These are phyloP conservation scores for Tautogolabrus adspersus DNA, from an alignment of 2,113 vertebrate species.

Conservation along the genomic window DNA sequence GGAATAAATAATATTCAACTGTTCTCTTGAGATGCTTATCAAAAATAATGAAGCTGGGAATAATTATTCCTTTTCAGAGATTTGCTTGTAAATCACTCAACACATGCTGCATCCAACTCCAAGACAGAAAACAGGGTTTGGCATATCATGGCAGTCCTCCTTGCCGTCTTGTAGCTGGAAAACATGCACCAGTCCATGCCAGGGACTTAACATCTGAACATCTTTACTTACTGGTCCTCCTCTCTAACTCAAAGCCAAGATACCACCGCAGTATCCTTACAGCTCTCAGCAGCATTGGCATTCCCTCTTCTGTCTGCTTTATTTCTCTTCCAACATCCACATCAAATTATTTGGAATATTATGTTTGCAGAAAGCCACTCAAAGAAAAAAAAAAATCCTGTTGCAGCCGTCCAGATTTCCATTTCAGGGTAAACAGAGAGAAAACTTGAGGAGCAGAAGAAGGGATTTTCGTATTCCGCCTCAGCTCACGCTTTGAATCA, in stretches of 20 bases:
- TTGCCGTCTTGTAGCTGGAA: constrained; percentile 29
- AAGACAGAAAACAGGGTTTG: constrained; percentile 17
- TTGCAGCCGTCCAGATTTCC: constrained; percentile 30
- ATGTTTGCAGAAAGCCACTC: constrained; percentile 39
- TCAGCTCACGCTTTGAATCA: constrained; percentile 59
- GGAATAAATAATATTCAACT: not conserved
- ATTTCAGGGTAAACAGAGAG: constrained; percentile 26
- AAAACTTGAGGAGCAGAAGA: constrained; percentile 28
- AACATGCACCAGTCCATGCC: constrained; percentile 35
- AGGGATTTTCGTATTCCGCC: constrained; percentile 39
- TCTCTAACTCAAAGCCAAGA: constrained; percentile 59
- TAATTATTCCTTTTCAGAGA: not conserved
- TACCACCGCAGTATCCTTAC: constrained; percentile 37
- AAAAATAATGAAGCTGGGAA: not conserved
- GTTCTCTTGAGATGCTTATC: not conserved
- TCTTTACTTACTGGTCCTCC: constrained; percentile 40
- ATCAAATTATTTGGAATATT: constrained; percentile 49
- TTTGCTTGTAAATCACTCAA: constrained; percentile 3
- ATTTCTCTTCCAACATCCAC: constrained; percentile 46
- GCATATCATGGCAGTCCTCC: constrained; percentile 33
- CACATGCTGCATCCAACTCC: constrained; percentile 26
- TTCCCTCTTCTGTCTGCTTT: constrained; percentile 21
- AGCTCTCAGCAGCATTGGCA: constrained; percentile 33
- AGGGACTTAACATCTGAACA: constrained; percentile 50
- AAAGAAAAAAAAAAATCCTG: constrained; percentile 18